Evolutionary conservation across 2,797 vertebrate species (phyloP).

Genomic region (Betta splendens): DNA sequence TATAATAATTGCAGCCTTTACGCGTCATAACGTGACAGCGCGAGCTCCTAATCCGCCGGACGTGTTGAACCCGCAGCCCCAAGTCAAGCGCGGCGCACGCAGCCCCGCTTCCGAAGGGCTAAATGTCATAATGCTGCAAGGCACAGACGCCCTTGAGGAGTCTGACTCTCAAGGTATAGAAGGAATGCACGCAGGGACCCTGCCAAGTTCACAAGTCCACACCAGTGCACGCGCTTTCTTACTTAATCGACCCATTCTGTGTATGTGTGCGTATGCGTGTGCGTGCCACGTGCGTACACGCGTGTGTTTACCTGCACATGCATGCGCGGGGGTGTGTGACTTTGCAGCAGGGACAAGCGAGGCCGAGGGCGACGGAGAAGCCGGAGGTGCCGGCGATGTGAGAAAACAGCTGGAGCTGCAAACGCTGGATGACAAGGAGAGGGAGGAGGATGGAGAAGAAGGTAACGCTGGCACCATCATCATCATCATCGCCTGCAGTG

Average conservation of each 20-base stretch:
- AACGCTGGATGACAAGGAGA: constrained; percentile 89
- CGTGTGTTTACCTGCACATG: constrained; percentile 53
- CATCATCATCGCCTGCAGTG: constrained; percentile 39
- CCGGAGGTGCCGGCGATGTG: constrained; percentile 83
- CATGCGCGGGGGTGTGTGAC: constrained; percentile 62
- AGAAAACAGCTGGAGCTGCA: constrained; percentile 91
- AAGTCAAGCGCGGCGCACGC: constrained; percentile 39
- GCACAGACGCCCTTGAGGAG: constrained; percentile 74
- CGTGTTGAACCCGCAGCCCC: constrained; percentile 26
- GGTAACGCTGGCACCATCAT: constrained; percentile 74
- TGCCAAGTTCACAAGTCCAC: constrained; percentile 68
- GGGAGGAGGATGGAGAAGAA: constrained; percentile 92
- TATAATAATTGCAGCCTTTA: constrained; percentile 21
- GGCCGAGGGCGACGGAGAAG: constrained; percentile 83
- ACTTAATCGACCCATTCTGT: constrained; percentile 39
- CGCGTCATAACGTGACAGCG: constrained; percentile 13
- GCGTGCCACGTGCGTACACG: background rate
- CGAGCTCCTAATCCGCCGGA: constrained; percentile 3
- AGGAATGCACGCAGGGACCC: constrained; percentile 66
- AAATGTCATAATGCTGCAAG: constrained; percentile 72
- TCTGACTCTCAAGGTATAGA: constrained; percentile 64
- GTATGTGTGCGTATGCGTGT: constrained; percentile 7
- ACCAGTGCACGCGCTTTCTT: constrained; percentile 65
- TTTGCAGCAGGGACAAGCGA: constrained; percentile 85
- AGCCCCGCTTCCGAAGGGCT: constrained; percentile 50